phyloP scores from a whole-genome alignment of 64 coral and sea anemone species.

The Stylophora pistillata region DNA sequence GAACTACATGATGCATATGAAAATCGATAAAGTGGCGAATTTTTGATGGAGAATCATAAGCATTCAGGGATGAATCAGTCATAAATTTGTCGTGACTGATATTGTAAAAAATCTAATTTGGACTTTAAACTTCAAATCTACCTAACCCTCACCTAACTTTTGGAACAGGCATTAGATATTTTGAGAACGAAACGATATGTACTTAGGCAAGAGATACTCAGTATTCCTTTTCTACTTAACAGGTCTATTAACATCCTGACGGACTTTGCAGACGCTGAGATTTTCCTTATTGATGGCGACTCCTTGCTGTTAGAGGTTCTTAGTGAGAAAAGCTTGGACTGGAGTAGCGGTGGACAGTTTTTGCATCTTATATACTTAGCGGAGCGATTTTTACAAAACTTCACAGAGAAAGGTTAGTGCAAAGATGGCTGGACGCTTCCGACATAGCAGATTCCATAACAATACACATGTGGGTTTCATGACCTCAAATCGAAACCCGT shows the following conservation, averaged over 20 bases:
- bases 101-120: no score
- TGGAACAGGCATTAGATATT: neutral
- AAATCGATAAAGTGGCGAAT: no score
- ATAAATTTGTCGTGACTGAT: no score
- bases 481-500: no score
- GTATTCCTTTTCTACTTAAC: neutral
- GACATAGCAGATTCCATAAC: neutral
- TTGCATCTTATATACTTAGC: slow-evolving; percentile 63
- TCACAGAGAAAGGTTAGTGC: slow-evolving; percentile 67
- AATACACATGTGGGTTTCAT: no score
- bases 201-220: neutral
- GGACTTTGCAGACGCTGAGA: slow-evolving; percentile 77
- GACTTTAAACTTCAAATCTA: no score
- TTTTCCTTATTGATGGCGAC: slow-evolving; percentile 86
- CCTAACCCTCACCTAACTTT: no score
- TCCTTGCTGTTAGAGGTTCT: slow-evolving; percentile 72
- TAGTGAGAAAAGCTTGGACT: slow-evolving; percentile 49
- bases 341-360: slow-evolving; percentile 70
- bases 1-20: no score
- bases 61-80: no score
- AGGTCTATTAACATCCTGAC: slow-evolving; percentile 50
- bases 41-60: no score
- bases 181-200: neutral
- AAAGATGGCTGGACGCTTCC: neutral
- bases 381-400: slow-evolving; percentile 71